A percentile compares a stretch with the other conserved stretches of the same genome.
phyloP scores from a whole-genome alignment of 1,140 invertebrate genomes.

The Adoxophyes honmai region DNA sequence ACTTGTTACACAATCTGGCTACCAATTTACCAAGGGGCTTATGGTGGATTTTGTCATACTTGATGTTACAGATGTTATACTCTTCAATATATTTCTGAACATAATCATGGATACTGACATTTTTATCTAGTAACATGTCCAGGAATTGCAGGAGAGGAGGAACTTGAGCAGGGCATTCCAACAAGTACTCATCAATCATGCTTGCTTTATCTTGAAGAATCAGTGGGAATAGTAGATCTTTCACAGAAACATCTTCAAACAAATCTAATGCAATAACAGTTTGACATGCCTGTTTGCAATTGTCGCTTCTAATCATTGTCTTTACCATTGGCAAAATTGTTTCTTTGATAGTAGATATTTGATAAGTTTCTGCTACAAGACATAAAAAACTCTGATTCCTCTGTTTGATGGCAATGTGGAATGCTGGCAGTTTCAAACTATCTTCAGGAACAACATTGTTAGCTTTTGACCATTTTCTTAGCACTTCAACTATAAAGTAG shows the following conservation, averaged over 20 bases:
- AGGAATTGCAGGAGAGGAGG: constrained; percentile 79
- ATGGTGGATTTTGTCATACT: constrained; percentile 77
- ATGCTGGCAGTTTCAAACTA: constrained; percentile 55
- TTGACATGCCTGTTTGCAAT: constrained; percentile 79
- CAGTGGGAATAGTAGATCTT: constrained; percentile 83
- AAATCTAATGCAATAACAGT: constrained; percentile 80
- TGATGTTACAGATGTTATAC: constrained; percentile 79
- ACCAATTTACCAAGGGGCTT: constrained; percentile 81
- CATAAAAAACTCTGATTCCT: constrained; percentile 57
- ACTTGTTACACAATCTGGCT: constrained; percentile 79
- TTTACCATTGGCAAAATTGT: constrained; percentile 52
- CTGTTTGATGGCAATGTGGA: constrained; percentile 57
- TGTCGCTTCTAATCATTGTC: constrained; percentile 62
- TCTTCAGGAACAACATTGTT: constrained; percentile 39
- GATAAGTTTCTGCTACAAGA: constrained; percentile 55
- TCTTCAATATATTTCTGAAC: constrained; percentile 65
- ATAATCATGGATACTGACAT: constrained; percentile 47
- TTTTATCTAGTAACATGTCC: constrained; percentile 79
- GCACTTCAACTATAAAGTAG: constrained; percentile 56
- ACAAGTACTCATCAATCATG: constrained; percentile 82
- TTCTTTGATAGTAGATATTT: constrained; percentile 51
- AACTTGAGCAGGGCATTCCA: constrained; percentile 79
- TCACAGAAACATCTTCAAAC: constrained; percentile 80
- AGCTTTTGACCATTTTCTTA: constrained; percentile 50
- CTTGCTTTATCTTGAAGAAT: constrained; percentile 85